Evolutionary conservation across 37 sponge, comb jelly and placozoan species (phyloP), one percentile per base, ranked within the genome.

Genomic region (Diacarnus erythraeanus): DNA sequence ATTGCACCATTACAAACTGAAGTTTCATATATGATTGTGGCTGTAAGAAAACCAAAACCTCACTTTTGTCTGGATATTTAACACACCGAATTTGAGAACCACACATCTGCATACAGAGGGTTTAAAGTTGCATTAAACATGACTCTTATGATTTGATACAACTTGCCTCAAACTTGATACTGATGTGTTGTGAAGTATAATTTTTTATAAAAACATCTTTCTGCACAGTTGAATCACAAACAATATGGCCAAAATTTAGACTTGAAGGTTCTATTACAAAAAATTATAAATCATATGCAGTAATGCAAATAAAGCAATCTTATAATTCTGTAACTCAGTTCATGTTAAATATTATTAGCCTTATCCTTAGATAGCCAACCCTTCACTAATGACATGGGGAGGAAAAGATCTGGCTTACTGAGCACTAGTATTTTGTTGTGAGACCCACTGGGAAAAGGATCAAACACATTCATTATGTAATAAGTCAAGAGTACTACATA

Each of bases 241-340:
- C 80, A 22, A 84, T 60, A 23, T 15, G 30, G 33, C 84, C 89
- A 65, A 65, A 89, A 40, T 79, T 69, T 42, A 89, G 36, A 21
- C 23, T 42, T 0, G 3, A 27, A 26, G 89, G 89, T 4, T 83
- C 89, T 88, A 41, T 29, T 65, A 15, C 0, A 9, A 44, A 30
- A 18, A 69, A 6, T 26, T 22, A n/a, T n/a, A n/a, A n/a, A n/a
- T n/a, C n/a, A n/a, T n/a, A n/a, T n/a, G n/a, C n/a, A n/a, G n/a
- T n/a, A n/a, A n/a, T n/a, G n/a, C n/a, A n/a, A n/a, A n/a, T n/a
- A n/a, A n/a, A n/a, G n/a, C n/a, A n/a, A n/a, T n/a, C n/a, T n/a
- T n/a, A n/a, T n/a, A n/a, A n/a, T n/a, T n/a, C n/a, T n/a, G n/a
- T n/a, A n/a, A n/a, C n/a, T n/a, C n/a, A n/a, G n/a, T n/a, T n/a